phyloP scores from a whole-genome alignment of 2,113 vertebrate genomes.

The Eubucco bourcierii region DNA sequence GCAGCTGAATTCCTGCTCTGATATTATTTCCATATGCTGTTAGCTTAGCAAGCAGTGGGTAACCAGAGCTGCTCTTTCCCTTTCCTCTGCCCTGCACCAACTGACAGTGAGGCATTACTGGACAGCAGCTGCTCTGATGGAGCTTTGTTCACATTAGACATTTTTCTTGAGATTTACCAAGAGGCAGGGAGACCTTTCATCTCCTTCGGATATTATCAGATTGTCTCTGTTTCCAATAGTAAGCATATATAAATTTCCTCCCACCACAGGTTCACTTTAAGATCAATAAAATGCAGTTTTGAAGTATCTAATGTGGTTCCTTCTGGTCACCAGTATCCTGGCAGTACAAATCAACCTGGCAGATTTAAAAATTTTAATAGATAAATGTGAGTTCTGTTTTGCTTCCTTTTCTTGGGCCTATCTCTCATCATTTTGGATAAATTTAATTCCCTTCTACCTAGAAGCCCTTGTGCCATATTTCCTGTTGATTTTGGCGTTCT shows the following conservation, averaged over 20 bases:
- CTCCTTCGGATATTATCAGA: neutral
- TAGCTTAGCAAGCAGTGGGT: neutral
- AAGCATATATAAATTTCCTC: neutral
- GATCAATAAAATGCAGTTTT: neutral
- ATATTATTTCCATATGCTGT: neutral
- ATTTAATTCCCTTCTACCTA: neutral
- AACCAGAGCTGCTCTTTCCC: neutral
- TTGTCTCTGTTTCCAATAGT: neutral
- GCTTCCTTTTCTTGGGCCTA: neutral
- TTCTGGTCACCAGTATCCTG: neutral
- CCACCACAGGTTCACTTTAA: neutral
- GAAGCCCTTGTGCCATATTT: neutral
- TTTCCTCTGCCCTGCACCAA: neutral
- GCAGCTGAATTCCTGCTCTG: neutral
- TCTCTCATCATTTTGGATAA: neutral
- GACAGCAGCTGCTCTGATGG: neutral
- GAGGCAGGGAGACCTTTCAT: neutral
- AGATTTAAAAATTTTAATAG: neutral
- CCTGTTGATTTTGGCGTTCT: neutral
- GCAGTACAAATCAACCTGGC: neutral
- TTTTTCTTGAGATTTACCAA: neutral
- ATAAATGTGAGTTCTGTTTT: neutral
- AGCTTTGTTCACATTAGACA: neutral
- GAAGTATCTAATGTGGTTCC: neutral
- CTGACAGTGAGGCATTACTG: neutral